Evolutionary conservation across 1,140 invertebrate genomes (phyloP).

Genomic region (Apis cerana): DNA sequence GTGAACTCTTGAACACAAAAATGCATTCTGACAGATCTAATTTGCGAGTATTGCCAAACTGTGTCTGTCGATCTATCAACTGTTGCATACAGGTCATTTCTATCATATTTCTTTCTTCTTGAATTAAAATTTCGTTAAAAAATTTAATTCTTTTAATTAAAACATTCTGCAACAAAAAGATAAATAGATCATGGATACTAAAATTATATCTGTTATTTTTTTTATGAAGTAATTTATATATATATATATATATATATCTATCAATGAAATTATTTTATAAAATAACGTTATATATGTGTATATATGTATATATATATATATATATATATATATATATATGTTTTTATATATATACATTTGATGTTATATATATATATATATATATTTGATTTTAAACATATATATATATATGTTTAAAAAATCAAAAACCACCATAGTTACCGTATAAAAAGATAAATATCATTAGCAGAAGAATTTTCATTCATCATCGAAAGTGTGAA

Average conservation of each 20-base stretch:
- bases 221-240: no score
- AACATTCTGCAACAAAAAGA: background rate
- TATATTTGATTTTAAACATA: no score
- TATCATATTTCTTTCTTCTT: conserved; percentile 65
- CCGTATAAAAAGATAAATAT: conserved; percentile 9
- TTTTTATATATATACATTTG: no score
- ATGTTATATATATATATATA: no score
- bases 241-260: no score
- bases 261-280: no score
- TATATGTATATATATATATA: no score
- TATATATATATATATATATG: no score
- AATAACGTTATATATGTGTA: no score
- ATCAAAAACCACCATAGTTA: background rate
- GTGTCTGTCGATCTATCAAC: conserved; percentile 72
- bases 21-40: conserved; percentile 76
- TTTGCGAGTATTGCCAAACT: conserved; percentile 75
- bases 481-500: conserved; percentile 35
- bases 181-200: background rate
- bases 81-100: conserved; percentile 65
- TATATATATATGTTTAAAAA: background rate
- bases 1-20: conserved; percentile 78
- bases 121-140: background rate
- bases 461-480: background rate
- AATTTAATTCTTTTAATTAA: rapidly evolving
- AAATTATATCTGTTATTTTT: no score